Base-by-base conservation (phyloP, 2,797 vertebrate genomes). In the Eulemur mongoz region DNA sequence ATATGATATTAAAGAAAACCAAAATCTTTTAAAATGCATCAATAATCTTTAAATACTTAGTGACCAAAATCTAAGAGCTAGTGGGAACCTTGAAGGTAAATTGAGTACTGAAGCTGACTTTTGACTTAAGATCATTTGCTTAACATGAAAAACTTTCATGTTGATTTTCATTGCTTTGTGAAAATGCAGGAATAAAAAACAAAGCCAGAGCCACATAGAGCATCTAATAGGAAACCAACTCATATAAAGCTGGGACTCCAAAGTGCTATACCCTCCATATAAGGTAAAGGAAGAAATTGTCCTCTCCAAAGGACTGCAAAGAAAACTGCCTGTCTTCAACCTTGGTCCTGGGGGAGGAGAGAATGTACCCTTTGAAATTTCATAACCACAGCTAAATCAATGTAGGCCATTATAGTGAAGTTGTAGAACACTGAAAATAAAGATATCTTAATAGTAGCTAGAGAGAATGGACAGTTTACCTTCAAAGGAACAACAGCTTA, bases 51-150 rank as follows among this genome's bases (percentile, higher is more conserved):
- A 32, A 72, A 59, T 83, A 59, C 17, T 59, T 10, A 40, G 23
- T 76, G 35, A 57, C 9, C 14, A 43, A 48, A 94, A 84, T 83
- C 48, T 84, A 69, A 87, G n/a, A 43, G 10, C 48, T 11, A 86
- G 13, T 70, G 40, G 40, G 17, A 78, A 83, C 35, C 30, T 87
- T 50, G 57, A 78, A 40, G 63, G 30, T 93, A 73, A 43, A 48
- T 65, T 72, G 75, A 92, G 17, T 69, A 57, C 12, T 48, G 67
- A 81, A 89, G 18, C 52, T 25, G 17, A 27, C 35, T 85, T 95
- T 95, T 95, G 25, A 85, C n/a, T 92, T 90, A 40, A 86, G 10
- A 48, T 17, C 32, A 85, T 72, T 89, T 86, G 13, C 45, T 52
- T 86, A 54, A 73, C 45, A 14, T 72, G 30, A n/a, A 72, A 92